Conservation (phyloP, 2,888 invertebrate species). For the Leptopilina drosophilae region DNA sequence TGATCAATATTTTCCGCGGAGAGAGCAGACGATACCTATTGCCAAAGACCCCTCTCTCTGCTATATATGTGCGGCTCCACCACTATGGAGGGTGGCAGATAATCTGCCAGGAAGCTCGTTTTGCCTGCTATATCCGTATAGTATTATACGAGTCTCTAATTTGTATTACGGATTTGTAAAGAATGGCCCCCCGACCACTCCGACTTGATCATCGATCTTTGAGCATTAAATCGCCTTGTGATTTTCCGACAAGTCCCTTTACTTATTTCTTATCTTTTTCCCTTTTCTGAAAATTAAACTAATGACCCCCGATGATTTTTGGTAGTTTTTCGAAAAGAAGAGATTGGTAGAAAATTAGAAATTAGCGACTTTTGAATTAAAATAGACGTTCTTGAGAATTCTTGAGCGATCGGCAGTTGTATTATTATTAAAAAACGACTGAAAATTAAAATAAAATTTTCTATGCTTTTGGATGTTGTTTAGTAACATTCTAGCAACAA, state of each 20-base stretch:
- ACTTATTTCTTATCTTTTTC: background rate
- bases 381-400: too few species aligned
- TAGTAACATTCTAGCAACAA: too few species aligned
- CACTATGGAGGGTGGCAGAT: constrained; percentile 58
- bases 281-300: too few species aligned
- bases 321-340: too few species aligned
- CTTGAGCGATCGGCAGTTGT: too few species aligned
- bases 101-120: constrained; percentile 67
- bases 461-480: too few species aligned
- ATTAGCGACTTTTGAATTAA: too few species aligned
- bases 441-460: too few species aligned
- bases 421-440: too few species aligned
- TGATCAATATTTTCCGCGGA: constrained; percentile 70
- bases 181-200: constrained; percentile 23
- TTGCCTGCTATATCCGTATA: constrained; percentile 57
- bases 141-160: constrained; percentile 54
- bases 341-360: too few species aligned
- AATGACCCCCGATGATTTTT: too few species aligned
- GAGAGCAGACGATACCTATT: constrained; percentile 53
- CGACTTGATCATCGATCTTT: background rate
- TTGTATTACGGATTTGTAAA: constrained; percentile 62
- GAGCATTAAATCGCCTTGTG: background rate
- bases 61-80: background rate
- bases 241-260: background rate
- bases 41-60: constrained; percentile 53